Conservation (phyloP, 2,113 vertebrate genomes). For the Sciurus niger region DNA sequence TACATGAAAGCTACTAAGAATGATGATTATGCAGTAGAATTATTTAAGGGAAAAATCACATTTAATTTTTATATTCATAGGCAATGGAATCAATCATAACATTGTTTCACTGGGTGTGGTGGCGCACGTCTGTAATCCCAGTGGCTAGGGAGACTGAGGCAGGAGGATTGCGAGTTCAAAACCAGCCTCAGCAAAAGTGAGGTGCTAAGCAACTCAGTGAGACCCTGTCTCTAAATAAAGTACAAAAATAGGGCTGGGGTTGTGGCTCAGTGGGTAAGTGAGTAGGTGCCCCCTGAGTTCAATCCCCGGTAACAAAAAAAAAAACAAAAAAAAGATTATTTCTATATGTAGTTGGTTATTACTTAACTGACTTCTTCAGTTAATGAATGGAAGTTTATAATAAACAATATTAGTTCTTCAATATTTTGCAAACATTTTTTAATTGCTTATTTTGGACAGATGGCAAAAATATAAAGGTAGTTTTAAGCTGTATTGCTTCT, state of each 20-base stretch:
- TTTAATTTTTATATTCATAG: slow-evolving; percentile 57
- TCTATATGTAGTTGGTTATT: slow-evolving; percentile 53
- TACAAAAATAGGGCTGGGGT: too few relatives aligned
- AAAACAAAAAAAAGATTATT: not conserved
- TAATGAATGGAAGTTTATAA: slow-evolving; percentile 59
- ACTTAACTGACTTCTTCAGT: slow-evolving; percentile 58
- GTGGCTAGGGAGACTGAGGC: too few relatives aligned
- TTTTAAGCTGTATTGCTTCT: not conserved
- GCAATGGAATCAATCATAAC: not conserved
- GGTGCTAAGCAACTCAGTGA: too few relatives aligned
- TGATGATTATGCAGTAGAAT: slow-evolving; percentile 26
- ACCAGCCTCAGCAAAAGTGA: too few relatives aligned
- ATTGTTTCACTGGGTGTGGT: not conserved
- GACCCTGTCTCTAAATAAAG: too few relatives aligned
- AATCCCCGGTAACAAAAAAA: too few relatives aligned
- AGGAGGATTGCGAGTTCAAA: too few relatives aligned
- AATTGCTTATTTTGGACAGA: slow-evolving; percentile 25
- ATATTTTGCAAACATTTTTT: not conserved
- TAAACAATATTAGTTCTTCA: not conserved
- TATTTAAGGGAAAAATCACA: slow-evolving; percentile 13
- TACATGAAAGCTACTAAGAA: not conserved
- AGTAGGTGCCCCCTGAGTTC: too few relatives aligned
- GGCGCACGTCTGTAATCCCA: too few relatives aligned
- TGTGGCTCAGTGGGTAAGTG: too few relatives aligned
- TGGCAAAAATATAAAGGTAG: not conserved